Conservation (phyloP, 2,113 vertebrate species). For the Panthera leo region DNA sequence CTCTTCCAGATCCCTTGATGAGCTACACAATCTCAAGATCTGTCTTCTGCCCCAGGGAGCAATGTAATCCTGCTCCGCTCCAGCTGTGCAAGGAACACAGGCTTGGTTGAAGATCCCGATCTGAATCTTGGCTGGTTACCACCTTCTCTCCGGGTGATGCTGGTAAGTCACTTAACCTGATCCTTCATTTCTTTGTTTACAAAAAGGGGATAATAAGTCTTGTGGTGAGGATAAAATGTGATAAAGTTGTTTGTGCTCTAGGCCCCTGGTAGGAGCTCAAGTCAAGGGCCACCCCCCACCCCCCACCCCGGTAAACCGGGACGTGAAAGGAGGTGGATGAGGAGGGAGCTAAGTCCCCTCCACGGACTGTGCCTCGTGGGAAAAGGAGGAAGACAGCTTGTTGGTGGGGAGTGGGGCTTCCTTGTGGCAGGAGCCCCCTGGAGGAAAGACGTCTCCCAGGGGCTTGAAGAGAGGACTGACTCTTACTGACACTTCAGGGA, state of each 20-base stretch:
- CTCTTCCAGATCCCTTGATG: not conserved
- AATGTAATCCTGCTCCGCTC: not conserved
- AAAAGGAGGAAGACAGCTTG: not conserved
- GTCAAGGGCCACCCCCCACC: rapidly evolving
- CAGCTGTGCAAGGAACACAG: rapidly evolving
- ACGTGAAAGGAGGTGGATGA: too few relatives aligned
- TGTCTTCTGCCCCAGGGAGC: not conserved
- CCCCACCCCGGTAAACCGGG: not conserved
- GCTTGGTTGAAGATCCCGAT: not conserved
- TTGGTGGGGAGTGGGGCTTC: not conserved
- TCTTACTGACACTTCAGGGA: not conserved
- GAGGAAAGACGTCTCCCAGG: not conserved
- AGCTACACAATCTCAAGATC: not conserved
- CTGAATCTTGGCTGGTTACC: not conserved
- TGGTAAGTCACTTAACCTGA: not conserved
- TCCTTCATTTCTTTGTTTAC: not conserved
- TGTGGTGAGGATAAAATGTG: not conserved
- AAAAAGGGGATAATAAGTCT: not conserved
- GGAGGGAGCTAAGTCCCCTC: rapidly evolving
- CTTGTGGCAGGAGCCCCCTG: not conserved
- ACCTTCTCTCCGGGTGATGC: not conserved
- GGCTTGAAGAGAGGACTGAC: not conserved
- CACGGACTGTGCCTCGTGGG: rapidly evolving
- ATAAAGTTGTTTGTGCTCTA: not conserved
- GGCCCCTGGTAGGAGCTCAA: not conserved